Percentiles rank a stretch among this genome's conserved stretches.
Evolutionary conservation across 2,797 vertebrate species (phyloP).

Genomic region (Peromyscus attwateri): DNA sequence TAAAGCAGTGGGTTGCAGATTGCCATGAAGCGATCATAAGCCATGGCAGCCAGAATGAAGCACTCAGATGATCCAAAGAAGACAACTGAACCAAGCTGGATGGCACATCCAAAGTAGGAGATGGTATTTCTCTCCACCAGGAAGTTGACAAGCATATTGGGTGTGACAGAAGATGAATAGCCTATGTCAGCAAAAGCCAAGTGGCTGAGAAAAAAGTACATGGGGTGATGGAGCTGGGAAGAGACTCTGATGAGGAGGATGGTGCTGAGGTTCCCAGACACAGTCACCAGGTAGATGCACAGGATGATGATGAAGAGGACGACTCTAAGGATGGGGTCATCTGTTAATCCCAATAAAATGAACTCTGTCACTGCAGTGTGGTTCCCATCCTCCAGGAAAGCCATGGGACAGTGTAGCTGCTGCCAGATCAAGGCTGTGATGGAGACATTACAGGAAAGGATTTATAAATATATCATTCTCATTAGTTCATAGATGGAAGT

Average conservation of each 20-base stretch:
- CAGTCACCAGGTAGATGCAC: constrained; percentile 71
- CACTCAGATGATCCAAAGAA: constrained; percentile 57
- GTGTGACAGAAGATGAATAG: constrained; percentile 53
- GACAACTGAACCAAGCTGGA: constrained; percentile 4
- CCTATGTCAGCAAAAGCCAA: constrained; percentile 81
- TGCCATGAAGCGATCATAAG: constrained; percentile 59
- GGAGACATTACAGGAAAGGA: not conserved
- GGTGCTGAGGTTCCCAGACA: constrained; percentile 79
- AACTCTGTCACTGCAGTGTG: constrained; percentile 6
- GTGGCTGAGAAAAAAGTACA: constrained; percentile 84
- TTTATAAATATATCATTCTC: not conserved
- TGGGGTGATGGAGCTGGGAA: constrained; percentile 71
- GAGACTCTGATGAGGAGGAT: constrained; percentile 72
- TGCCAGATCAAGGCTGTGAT: not conserved
- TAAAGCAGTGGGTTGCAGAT: constrained; percentile 62
- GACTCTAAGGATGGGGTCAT: constrained; percentile 22
- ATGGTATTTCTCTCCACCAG: constrained; percentile 65
- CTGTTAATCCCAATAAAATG: constrained; percentile 57
- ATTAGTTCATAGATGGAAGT: not conserved
- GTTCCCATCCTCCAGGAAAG: not conserved
- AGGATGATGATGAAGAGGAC: constrained; percentile 63
- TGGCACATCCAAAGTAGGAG: constrained; percentile 77
- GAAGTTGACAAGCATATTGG: constrained; percentile 63
- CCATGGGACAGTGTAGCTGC: not conserved
- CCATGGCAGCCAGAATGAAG: constrained; percentile 60